Percentiles rank a stretch among this genome's conserved stretches.
Evolutionary conservation across 1,140 invertebrate genomes (phyloP).

Genomic region (Matsumurasca onukii): DNA sequence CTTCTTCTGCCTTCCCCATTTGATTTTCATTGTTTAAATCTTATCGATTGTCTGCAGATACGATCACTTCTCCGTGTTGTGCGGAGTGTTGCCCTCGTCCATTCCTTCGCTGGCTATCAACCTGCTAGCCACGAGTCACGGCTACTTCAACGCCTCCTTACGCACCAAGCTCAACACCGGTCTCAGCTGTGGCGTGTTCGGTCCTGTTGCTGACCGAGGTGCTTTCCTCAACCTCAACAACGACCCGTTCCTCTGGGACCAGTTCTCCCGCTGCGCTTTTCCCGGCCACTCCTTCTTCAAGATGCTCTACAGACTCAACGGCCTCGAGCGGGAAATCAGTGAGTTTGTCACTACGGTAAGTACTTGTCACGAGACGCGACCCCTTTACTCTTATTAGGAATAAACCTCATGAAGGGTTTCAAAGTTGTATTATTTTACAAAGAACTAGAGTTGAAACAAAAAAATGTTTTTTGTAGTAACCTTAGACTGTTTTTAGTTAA

Average conservation of each 20-base stretch:
- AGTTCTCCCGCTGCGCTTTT: constrained; percentile 54
- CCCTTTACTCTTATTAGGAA: no score
- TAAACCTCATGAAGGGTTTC: no score
- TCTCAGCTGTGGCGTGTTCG: constrained; percentile 54
- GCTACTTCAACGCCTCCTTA: constrained; percentile 60
- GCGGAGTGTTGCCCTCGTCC: constrained; percentile 67
- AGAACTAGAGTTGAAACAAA: no score
- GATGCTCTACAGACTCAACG: constrained; percentile 55
- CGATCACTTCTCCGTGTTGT: constrained; percentile 78
- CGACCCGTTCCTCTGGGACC: constrained; percentile 60
- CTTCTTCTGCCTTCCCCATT: no score
- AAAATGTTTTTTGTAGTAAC: no score
- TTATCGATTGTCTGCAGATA: constrained; percentile 51
- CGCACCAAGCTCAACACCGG: constrained; percentile 54
- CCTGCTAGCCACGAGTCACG: constrained; percentile 59
- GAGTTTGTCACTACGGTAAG: constrained; percentile 33
- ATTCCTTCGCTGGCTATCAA: constrained; percentile 70
- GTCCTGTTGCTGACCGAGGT: constrained; percentile 36
- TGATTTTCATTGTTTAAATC: no score
- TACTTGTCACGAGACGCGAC: constrained; percentile 21
- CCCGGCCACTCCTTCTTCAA: constrained; percentile 60
- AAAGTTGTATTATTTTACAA: no score
- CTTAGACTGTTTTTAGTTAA: no score
- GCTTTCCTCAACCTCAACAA: constrained; percentile 55
- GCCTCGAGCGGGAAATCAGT: constrained; percentile 53